Conservation (phyloP, 2,113 vertebrate species). For the human (Homo sapiens) region GRCh38 chr1:147545001-147545500, state of each 20-base stretch:
- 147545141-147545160: constrained; percentile 37
- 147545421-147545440: neutral
- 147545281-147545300: neutral
- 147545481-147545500: neutral
- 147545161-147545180: neutral
- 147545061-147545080: constrained; percentile 67
- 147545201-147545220: neutral
- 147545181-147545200: neutral
- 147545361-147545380: constrained; percentile 10
- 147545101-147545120: constrained; percentile 41
- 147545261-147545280: neutral
- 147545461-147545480: neutral
- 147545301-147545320: constrained; percentile 43
- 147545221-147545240: neutral
- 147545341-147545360: neutral
- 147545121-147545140: constrained; percentile 20
- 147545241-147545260: constrained; percentile 26
- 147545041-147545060: constrained; percentile 67
- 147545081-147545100: constrained; percentile 42
- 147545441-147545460: neutral
- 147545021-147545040: constrained; percentile 55
- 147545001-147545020: constrained; percentile 40
- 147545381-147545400: neutral
- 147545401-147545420: neutral
- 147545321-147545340: neutral